These are phyloP conservation scores for Unio delphinus DNA, from an alignment of 2,888 invertebrate species.

Conservation along the genomic window DNA sequence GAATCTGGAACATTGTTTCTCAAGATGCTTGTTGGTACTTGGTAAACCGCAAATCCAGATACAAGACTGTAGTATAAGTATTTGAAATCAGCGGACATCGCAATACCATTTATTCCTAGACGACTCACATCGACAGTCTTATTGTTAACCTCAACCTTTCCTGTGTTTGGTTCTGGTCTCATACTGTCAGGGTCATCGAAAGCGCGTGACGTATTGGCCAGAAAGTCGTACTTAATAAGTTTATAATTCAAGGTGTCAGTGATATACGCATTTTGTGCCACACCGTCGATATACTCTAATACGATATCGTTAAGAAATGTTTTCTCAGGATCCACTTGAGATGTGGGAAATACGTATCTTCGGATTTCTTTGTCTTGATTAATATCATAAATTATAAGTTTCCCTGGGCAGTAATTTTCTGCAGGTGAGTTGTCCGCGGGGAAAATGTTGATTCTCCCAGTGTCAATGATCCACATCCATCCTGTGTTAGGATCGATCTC, in stretches of 20 bases:
- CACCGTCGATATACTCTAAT: slow-evolving; percentile 30
- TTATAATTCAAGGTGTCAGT: slow-evolving; percentile 25
- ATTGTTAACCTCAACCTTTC: slow-evolving; percentile 9
- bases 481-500: slow-evolving; percentile 43
- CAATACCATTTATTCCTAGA: slow-evolving; percentile 34
- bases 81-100: slow-evolving; percentile 35
- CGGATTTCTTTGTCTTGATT: slow-evolving; percentile 12
- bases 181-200: slow-evolving; percentile 21
- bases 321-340: slow-evolving; percentile 17
- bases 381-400: slow-evolving; percentile 38
- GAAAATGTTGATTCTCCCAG: slow-evolving; percentile 21
- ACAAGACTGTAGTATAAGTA: slow-evolving; percentile 35
- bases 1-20: slow-evolving; percentile 1
- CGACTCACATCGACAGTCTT: not conserved
- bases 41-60: slow-evolving; percentile 18
- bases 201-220: slow-evolving; percentile 10
- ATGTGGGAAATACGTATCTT: slow-evolving; percentile 22
- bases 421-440: not conserved
- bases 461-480: slow-evolving; percentile 44
- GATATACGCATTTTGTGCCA: slow-evolving; percentile 34
- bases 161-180: slow-evolving; percentile 7
- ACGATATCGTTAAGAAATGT: slow-evolving; percentile 41
- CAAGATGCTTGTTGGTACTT: slow-evolving; percentile 20
- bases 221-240: slow-evolving; percentile 29
- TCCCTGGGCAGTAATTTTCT: slow-evolving; percentile 36